Base-by-base conservation (phyloP, 1,140 invertebrate species). In the Brachionus paranguensis region DNA sequence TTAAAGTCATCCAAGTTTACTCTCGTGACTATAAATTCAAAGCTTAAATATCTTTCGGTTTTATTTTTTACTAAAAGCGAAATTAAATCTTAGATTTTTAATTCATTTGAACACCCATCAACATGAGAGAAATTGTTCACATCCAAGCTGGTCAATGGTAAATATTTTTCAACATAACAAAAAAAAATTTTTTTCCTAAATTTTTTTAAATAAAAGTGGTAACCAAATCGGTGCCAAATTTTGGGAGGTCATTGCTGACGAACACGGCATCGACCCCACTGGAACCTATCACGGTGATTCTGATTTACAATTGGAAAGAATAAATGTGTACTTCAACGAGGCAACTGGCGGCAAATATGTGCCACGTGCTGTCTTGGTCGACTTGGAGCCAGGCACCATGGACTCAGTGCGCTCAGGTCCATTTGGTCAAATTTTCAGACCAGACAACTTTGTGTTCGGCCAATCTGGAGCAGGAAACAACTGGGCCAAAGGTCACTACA, bases 361-460 rank as follows among this genome's bases (percentile, higher is more conserved):
- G 27, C 95, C 96, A 6, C 91, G 96, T 85, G 94, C 95, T 83
- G 93, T 97, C 84, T 91, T 97, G 10, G 92, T 97, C 64, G 96
- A 97, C 90, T 90, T 97, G 86, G 96, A 97, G 88, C 95, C 96
- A 10, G 95, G 95, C 85, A 96, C 95, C 70, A 96, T 97, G 95
- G 95, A 97, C 89, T 93, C 95, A 10, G 95, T 96, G 11, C 91
- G 95, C 72, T 95, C 94, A 12, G 95, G 94, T 64, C 93, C 93
- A 43, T 94, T 93, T 86, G 94, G 94, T 14, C 91, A 93, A 87
- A 92, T 95, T n/a, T 95, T 94, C 86, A 89, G 93, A n/a, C 94
- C 95, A 8, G 95, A 95, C 89, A 96, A 96, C 89, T 96, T 95
- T 88, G 93, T 96, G 60, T 95, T 95, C 41, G 83, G 83, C 14